A percentile compares a stretch with the other conserved stretches of the same genome.
Evolutionary conservation across 2,113 vertebrate genomes (phyloP).

Genomic region (Psephotus haematonotus): DNA sequence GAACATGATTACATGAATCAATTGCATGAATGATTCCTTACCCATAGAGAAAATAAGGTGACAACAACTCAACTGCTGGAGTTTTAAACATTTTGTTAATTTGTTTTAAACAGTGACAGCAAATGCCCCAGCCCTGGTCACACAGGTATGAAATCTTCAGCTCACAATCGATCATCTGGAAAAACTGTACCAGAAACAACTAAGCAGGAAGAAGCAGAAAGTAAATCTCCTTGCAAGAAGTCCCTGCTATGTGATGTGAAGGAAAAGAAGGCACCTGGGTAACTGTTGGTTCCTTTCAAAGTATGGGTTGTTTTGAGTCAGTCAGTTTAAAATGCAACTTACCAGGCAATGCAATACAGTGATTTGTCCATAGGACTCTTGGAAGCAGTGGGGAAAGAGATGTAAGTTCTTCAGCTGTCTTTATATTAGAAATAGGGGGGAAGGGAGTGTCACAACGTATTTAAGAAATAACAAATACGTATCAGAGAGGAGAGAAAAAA

Average conservation of each 20-base stretch:
- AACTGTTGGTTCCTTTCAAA: constrained; percentile 8
- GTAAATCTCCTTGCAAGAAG: constrained; percentile 69
- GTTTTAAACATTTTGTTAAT: background rate
- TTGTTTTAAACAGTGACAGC: constrained; percentile 50
- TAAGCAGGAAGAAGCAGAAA: constrained; percentile 54
- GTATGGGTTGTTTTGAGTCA: background rate
- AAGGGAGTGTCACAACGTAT: background rate
- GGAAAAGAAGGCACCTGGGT: constrained; percentile 68
- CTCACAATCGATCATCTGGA: constrained; percentile 14
- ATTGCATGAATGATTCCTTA: background rate
- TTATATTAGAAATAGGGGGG: background rate
- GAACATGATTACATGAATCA: background rate
- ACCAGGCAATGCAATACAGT: background rate
- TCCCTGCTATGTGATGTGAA: constrained; percentile 60
- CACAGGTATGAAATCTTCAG: background rate
- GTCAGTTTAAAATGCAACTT: background rate
- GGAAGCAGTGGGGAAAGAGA: background rate
- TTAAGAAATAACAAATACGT: background rate
- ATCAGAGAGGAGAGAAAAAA: background rate
- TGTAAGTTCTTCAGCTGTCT: background rate
- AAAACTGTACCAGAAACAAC: constrained; percentile 33
- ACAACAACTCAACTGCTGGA: background rate
- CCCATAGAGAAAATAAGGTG: background rate
- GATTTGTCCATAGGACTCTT: background rate
- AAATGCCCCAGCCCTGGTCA: constrained; percentile 59